Conservation (phyloP, 2,888 invertebrate genomes). For the Dendrolimus houi region DNA sequence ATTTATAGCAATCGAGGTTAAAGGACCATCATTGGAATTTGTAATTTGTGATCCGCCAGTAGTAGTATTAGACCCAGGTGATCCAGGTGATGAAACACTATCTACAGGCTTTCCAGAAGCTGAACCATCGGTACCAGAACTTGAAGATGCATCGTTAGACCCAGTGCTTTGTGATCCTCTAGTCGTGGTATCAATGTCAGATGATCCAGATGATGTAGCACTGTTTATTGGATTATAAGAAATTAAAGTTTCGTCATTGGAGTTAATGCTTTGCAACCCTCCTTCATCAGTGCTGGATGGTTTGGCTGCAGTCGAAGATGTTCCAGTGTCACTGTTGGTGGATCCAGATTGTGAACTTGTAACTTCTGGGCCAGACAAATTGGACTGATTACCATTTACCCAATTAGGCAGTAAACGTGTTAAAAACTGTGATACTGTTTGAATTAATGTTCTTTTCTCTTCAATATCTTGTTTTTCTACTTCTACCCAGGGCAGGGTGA, state of each 20-base stretch:
- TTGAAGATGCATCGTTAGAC: too few relatives aligned
- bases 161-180: too few relatives aligned
- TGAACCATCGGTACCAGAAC: too few relatives aligned
- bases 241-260: too few relatives aligned
- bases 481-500: conserved; percentile 40
- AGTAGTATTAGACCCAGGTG: not conserved
- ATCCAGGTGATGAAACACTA: not conserved
- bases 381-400: conserved; percentile 15
- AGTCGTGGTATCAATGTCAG: too few relatives aligned
- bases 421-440: conserved; percentile 42
- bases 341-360: not conserved
- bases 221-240: too few relatives aligned
- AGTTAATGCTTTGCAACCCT: too few relatives aligned
- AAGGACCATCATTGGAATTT: not conserved
- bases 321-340: not conserved
- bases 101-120: not conserved
- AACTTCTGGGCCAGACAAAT: not conserved
- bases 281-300: not conserved
- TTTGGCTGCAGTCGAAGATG: not conserved
- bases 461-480: conserved; percentile 37
- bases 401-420: conserved; percentile 48
- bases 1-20: not conserved
- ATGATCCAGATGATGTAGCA: too few relatives aligned
- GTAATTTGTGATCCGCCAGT: not conserved
- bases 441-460: conserved; percentile 46